Evolutionary conservation across 1,140 invertebrate genomes (phyloP), one percentile per base, ranked within the genome.

Genomic region (Heliconius himera): DNA sequence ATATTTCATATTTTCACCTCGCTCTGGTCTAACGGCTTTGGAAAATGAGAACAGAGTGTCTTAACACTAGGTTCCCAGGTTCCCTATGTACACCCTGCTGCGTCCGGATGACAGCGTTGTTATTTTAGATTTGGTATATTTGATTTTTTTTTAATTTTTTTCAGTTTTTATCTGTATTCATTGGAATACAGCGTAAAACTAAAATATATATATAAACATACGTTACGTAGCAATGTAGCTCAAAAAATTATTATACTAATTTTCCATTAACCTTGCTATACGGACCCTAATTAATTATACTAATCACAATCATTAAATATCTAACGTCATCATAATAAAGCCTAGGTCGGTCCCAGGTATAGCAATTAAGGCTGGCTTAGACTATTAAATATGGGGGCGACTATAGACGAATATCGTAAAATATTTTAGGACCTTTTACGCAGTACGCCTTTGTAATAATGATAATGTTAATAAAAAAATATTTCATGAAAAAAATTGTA

Each of bases 321-420:
- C 60, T 26, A 66, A 66, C 60, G n/a, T 60, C 60, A 16, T 66
- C 60, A 66, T 66, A 26, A 29, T 66, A 66, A 29, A 66, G 22
- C 60, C 60, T 66, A 66, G 54, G n/a, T 22, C 60, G 60, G 22
- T 29, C 60, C 22, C 60, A 66, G 60, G 60, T 66, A 66, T 4
- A 66, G 60, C 60, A 66, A 66, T 66, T 66, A 66, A 26, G 8
- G 26, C 26, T 66, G 60, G 60, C 60, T 66, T 66, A 66, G 60
- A 66, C 26, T 13, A 29, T 66, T 66, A 66, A 66, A 66, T 66
- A 66, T 66, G 60, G 11, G 60, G 26, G 22, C 22, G 60, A 66
- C 60, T 66, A 66, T 29, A 16, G 60, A 29, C 29, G 60, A 66
- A 66, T 66, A 66, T 66, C 60, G 60, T 66, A 29, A 66, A 66